Evolutionary conservation across 2,888 invertebrate species (phyloP), one percentile per base, ranked within the genome.

Genomic region (Schizotus pectinicornis): DNA sequence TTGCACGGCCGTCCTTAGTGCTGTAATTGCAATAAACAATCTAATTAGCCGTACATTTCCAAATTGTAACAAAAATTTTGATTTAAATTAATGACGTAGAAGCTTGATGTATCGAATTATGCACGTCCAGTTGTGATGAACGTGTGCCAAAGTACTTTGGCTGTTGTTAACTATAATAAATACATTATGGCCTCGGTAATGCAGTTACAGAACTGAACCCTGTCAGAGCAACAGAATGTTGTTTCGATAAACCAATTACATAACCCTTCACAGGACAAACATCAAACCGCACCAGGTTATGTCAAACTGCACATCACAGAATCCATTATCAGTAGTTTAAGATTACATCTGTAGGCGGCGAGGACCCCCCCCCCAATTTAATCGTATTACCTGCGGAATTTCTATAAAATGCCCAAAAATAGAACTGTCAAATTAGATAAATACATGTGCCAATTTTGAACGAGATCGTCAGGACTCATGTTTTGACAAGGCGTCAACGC

Each of bases 201-300:
- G 49, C 41, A 64, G 63, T 71, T 71, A 71, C 52, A 61, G 62
- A 61, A 64, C 66, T 61, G 67, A 68, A 63, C 66, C 65, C 61
- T 66, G 68, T 64, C 64, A 65, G 59, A 67, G 57, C 59, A 48
- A 58, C 66, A 68, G 69, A 69, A 67, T 69, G 69, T 72, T 73
- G 71, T 72, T 71, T 70, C 72, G 65, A 73, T 74, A 74, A 74
- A 73, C 72, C 69, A 74, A 74, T 74, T 74, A 73, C 46, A 58
- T 66, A 71, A 72, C 74, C 72, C 72, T 72, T 73, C 67, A 67
- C 63, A 70, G 66, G 67, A 70, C 71, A 69, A 70, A 72, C 68
- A 71, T 64, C 62, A 65, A 69, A 71, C 71, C 71, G 61, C 71
- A 66, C 61, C 62, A 69, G 66, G 67, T 70, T 68, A 63, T 57